A percentile compares a stretch with the other conserved stretches of the same genome.
phyloP scores from a whole-genome alignment of 1,140 invertebrate species.

The Pectinophora gossypiella region DNA sequence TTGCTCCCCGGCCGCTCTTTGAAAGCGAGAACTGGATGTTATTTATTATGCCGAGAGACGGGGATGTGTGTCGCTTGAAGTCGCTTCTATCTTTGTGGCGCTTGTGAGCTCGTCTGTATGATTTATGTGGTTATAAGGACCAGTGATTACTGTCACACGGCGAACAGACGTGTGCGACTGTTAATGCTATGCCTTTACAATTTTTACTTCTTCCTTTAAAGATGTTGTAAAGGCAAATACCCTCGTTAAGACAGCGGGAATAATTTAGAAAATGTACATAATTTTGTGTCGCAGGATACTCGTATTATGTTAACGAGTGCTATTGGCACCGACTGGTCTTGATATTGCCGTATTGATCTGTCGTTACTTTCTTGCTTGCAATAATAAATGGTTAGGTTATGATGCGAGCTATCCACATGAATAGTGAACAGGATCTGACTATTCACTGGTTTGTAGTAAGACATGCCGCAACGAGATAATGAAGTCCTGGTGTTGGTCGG shows the following conservation, averaged over 20 bases:
- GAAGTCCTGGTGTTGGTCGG: constrained; percentile 31
- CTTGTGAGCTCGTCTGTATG: constrained; percentile 60
- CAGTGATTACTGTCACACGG: constrained; percentile 52
- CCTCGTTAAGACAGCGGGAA: neutral
- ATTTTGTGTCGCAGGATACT: neutral
- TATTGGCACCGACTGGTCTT: neutral
- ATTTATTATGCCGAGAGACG: constrained; percentile 60
- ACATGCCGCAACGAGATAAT: constrained; percentile 28
- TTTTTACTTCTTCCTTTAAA: neutral
- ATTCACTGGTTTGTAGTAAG: constrained; percentile 23
- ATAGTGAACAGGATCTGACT: constrained; percentile 15
- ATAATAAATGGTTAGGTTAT: neutral
- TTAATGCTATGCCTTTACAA: constrained; percentile 5
- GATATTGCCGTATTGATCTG: neutral
- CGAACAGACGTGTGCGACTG: constrained; percentile 16
- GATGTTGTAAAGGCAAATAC: neutral
- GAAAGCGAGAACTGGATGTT: constrained; percentile 67
- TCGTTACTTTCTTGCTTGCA: neutral
- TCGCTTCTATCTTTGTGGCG: constrained; percentile 68
- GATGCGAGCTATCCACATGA: constrained; percentile 7
- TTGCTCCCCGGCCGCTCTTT: constrained; percentile 68
- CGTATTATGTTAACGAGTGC: neutral
- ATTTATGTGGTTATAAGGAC: constrained; percentile 68
- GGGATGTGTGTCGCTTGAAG: constrained; percentile 61
- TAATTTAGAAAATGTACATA: neutral